Base-by-base conservation (phyloP, 2,113 vertebrate genomes). In the Pluvianellus socialis region DNA sequence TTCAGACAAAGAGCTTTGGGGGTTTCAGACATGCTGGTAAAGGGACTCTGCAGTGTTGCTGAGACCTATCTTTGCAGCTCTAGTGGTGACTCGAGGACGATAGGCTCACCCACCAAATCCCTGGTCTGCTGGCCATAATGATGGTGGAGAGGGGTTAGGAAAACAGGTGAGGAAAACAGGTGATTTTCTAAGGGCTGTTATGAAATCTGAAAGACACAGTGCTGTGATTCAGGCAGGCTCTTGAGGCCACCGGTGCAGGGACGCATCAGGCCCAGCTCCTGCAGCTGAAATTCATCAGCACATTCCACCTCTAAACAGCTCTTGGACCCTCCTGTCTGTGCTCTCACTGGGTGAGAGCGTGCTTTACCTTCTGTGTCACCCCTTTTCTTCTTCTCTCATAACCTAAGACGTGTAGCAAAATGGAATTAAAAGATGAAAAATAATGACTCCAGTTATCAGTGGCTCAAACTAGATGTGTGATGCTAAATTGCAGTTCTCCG, bases 341-440 rank as follows among this genome's bases (percentile, higher is more conserved):
- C 42, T 38, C 40, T 79, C 28, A 27, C 18, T 56, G 56, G 6
- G 4, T 71, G 40, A n/a, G n/a, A n/a, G n/a, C 33, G 35, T 35
- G 44, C 28, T 91, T 49, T 83, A 3, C 88, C 53, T 73, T 90
- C 58, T 72, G 26, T 50, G 35, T 95, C 38, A 38, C 3, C 22
- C n/a, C 26, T 73, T 72, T 80, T 67, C 17, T 87, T 87, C 47
- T 49, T 81, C 63, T 81, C 73, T 84, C 52, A 68, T 56, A 67
- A 0, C 0, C 18, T 63, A 63, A 38, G 17, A 61, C 58, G 52
- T 79, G 52, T 85, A 90, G 47, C 33, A 79, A 90, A 94, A 88
- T 71, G 50, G 38, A 86, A 92, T 95, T 88, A 92, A 79, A 91
- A 96, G 45, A 74, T 55, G 32, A 76, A 90, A 92, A 97, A 88